Base-by-base conservation (phyloP, 2,888 invertebrate genomes). In the Amblyjoppa proteus region DNA sequence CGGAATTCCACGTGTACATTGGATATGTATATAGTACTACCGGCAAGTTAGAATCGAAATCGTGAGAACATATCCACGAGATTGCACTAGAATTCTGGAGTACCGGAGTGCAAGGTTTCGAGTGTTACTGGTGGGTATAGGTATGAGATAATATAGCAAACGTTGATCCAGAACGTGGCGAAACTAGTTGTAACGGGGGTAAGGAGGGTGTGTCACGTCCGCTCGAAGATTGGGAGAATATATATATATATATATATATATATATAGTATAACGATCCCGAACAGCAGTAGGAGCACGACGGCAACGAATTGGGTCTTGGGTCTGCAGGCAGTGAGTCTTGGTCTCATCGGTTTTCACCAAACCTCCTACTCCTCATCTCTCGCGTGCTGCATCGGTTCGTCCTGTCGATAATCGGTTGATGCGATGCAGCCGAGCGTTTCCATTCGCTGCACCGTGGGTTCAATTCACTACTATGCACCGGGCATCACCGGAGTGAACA, bases 181-280 rank as follows among this genome's bases (percentile, higher is more conserved):
- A 79, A 83, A 79, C 75, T 79, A 56, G 41, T 41, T 76, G 73
- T 25, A 73, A 73, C 53, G 53, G 45, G 69, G 45, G 69, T 64
- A 45, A 70, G 49, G 45, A 71, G 81, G 81, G 64, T 83, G 66
- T 79, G 84, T 86, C 87, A 86, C 83, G 87, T 87, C 45, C 86
- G 71, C 78, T 84, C 75, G 69, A 87, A 86, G 79, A 79, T 83
- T 87, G 81, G 64, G 70, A 76, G 81, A 79, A 69, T 75, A 79
- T 45, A 34, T 34, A 41, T 83, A 56, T 69, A 78, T 31, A 69
- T 75, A 78, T n/a, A n/a, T 41, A 20, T 20, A 20, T 20, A 41
- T 41, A 16, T 83, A 58, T 69, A 78, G 68, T 31, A 28, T 53
- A 73, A 64, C 61, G 71, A 79, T 81, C 49, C 69, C 69, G 69